These are phyloP conservation scores for Graphium colonna DNA, from an alignment of 2,888 invertebrate species.

Conservation along the genomic window DNA sequence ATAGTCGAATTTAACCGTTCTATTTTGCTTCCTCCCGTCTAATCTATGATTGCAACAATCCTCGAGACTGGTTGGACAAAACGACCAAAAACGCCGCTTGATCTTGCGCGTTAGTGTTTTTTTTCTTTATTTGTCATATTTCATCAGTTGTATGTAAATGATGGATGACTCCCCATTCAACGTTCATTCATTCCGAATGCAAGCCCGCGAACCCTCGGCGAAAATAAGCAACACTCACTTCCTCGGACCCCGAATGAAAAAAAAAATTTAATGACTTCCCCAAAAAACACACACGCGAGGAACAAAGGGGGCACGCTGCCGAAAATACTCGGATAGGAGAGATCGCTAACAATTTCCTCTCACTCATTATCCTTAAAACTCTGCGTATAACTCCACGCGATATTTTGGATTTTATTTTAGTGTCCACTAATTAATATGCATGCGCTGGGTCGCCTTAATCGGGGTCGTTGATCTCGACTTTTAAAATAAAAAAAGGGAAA, in stretches of 20 bases:
- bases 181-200: constrained; percentile 26
- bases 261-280: constrained; percentile 61
- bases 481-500: too few species aligned
- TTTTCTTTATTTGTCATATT: constrained; percentile 7
- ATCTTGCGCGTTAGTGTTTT: neutral
- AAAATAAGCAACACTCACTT: constrained; percentile 53
- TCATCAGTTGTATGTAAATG: constrained; percentile 9
- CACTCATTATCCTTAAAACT: constrained; percentile 48
- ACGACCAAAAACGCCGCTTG: neutral
- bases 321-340: constrained; percentile 61
- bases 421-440: neutral
- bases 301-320: constrained; percentile 58
- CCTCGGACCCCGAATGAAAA: constrained; percentile 50
- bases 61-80: neutral
- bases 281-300: constrained; percentile 57
- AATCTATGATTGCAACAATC: neutral
- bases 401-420: neutral
- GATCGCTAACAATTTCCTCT: constrained; percentile 67
- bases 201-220: constrained; percentile 32
- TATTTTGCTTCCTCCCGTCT: neutral
- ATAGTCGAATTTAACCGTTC: too few species aligned
- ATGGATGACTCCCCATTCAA: constrained; percentile 24
- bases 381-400: constrained; percentile 13
- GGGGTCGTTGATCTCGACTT: too few species aligned
- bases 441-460: too few species aligned